phyloP scores from a whole-genome alignment of 2,888 invertebrate species.

The Alviniconcha strummeri region DNA sequence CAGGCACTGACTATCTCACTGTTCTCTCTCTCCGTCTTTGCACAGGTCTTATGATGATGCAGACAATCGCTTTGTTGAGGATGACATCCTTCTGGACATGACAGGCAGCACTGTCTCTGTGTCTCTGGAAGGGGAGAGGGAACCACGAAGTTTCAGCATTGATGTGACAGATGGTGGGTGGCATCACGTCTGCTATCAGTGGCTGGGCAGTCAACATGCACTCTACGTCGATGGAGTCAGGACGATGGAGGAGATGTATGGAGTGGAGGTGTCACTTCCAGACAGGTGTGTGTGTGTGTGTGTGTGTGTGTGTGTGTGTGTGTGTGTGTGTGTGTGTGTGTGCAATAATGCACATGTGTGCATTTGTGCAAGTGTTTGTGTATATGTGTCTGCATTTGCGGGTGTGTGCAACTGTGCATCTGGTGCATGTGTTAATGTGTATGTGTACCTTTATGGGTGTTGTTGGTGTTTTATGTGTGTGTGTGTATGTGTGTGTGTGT shows the following conservation, averaged over 20 bases:
- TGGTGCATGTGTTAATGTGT: not conserved
- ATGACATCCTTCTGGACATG: constrained; percentile 30
- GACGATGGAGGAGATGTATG: constrained; percentile 23
- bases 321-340: not conserved
- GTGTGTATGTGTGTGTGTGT: not conserved
- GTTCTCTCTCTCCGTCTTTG: not conserved
- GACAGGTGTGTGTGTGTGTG: constrained; percentile 31
- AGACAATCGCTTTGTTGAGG: not conserved
- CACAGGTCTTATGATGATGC: not conserved
- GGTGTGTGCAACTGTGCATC: not conserved
- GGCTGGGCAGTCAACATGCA: constrained; percentile 47
- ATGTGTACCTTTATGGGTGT: not conserved
- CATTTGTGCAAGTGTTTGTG: not conserved
- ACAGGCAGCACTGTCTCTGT: constrained; percentile 27
- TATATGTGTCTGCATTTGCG: not conserved
- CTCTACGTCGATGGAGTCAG: constrained; percentile 52
- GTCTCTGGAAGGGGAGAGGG: constrained; percentile 27
- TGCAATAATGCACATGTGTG: not conserved
- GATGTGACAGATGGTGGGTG: constrained; percentile 48
- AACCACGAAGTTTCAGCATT: constrained; percentile 17
- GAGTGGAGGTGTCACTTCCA: constrained; percentile 33
- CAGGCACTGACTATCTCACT: too few relatives aligned
- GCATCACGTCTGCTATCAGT: constrained; percentile 59
- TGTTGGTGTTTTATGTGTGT: not conserved
- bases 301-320: not conserved